phyloP scores from a whole-genome alignment of 2,888 invertebrate species.

The Scaptomyza tumidula region DNA sequence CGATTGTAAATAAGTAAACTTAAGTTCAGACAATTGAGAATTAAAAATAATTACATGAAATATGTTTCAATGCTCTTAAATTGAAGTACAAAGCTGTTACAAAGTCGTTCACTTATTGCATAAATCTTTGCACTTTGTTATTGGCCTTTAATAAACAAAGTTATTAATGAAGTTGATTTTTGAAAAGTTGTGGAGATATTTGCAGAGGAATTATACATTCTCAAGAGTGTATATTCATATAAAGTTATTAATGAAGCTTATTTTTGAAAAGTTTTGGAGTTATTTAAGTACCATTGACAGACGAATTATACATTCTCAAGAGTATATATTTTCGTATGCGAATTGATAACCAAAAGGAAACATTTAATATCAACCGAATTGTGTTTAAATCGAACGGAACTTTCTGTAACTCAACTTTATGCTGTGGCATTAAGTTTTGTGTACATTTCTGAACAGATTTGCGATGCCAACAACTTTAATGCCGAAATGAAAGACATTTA shows the following conservation, averaged over 20 bases:
- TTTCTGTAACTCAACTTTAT: too few species aligned
- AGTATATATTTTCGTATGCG: too few species aligned
- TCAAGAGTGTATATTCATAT: too few species aligned
- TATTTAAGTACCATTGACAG: too few species aligned
- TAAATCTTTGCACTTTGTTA: background rate
- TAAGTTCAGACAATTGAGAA: constrained; percentile 32
- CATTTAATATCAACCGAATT: background rate
- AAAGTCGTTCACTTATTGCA: background rate
- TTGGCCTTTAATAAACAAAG: too few species aligned
- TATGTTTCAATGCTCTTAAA: constrained; percentile 1
- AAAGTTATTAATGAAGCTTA: too few species aligned
- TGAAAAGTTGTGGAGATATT: too few species aligned
- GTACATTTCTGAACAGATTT: constrained; percentile 4
- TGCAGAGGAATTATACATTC: too few species aligned
- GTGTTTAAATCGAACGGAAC: background rate
- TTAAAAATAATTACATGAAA: constrained; percentile 35
- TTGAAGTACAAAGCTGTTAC: background rate
- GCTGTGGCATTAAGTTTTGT: background rate
- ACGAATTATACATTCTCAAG: too few species aligned
- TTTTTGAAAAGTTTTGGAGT: too few species aligned
- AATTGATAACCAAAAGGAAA: too few species aligned
- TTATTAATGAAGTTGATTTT: too few species aligned
- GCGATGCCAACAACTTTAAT: constrained; percentile 8
- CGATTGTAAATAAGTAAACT: constrained; percentile 12
- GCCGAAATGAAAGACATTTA: constrained; percentile 72